phyloP scores from a whole-genome alignment of 2,113 vertebrate species.

The Cynocephalus volans region DNA sequence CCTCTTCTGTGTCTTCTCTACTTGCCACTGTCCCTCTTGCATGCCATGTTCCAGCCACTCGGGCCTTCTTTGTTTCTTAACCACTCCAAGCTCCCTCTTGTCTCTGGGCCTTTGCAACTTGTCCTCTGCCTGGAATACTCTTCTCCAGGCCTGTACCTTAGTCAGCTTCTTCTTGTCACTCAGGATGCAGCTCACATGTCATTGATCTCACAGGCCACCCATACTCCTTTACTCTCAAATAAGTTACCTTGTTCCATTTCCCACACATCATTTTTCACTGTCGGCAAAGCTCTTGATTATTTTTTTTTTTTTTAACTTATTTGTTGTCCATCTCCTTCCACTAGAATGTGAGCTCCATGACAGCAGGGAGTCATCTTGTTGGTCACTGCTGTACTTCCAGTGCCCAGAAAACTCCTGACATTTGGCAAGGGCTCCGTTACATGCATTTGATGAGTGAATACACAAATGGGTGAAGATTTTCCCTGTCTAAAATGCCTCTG shows the following conservation, averaged over 20 bases:
- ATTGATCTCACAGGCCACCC: rapidly evolving
- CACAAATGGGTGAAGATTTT: background rate
- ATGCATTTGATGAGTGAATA: background rate
- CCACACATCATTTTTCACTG: background rate
- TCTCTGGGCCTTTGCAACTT: background rate
- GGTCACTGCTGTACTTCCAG: background rate
- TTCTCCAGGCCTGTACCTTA: background rate
- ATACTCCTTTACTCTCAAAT: background rate
- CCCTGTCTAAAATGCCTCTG: background rate
- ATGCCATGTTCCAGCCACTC: no score
- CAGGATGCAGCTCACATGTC: background rate
- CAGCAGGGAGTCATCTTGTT: background rate
- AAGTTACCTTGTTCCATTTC: background rate
- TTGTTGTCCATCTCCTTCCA: background rate
- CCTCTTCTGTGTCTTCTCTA: background rate
- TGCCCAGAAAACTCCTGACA: background rate
- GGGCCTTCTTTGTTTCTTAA: background rate
- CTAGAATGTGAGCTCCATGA: background rate
- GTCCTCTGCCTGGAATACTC: background rate
- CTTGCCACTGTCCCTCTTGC: background rate
- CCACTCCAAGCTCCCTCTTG: background rate
- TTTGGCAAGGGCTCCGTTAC: background rate
- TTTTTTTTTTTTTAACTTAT: background rate
- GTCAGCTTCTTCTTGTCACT: background rate
- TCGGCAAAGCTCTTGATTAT: background rate